phyloP scores from a whole-genome alignment of 2,797 vertebrate species.

The Myotis vivesi region DNA sequence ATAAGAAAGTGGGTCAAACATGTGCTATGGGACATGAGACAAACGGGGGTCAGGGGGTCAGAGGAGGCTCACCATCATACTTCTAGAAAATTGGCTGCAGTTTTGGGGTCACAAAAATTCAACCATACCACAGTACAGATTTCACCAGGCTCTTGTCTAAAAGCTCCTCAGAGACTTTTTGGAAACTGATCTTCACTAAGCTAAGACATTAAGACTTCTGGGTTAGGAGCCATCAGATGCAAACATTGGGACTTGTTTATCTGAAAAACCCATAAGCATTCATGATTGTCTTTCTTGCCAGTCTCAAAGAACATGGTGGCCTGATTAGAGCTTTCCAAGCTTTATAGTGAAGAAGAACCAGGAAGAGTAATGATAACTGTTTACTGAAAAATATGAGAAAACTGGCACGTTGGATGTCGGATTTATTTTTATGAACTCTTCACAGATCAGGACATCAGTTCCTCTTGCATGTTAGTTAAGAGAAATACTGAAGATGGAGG shows the following conservation, averaged over 20 bases:
- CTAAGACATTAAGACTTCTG: neutral
- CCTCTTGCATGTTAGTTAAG: neutral
- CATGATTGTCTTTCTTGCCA: neutral
- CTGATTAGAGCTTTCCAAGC: neutral
- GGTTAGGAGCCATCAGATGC: neutral
- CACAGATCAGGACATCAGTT: neutral
- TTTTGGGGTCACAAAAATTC: neutral
- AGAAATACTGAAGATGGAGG: accelerated
- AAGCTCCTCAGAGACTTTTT: neutral
- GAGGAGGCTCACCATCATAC: neutral
- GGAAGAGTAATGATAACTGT: neutral
- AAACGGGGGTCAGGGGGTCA: neutral
- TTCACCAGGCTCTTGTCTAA: neutral
- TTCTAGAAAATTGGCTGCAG: neutral
- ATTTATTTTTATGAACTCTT: neutral
- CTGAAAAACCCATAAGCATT: neutral
- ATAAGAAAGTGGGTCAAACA: neutral
- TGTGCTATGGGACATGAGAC: neutral
- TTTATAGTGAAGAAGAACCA: neutral
- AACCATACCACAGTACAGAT: neutral
- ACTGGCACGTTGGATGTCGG: neutral
- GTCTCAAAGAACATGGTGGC: neutral
- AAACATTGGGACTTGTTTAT: neutral
- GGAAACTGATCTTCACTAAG: neutral
- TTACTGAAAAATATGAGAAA: neutral